Evolutionary conservation across 2,113 vertebrate genomes (phyloP).

Genomic region (Harpagus bidentatus): DNA sequence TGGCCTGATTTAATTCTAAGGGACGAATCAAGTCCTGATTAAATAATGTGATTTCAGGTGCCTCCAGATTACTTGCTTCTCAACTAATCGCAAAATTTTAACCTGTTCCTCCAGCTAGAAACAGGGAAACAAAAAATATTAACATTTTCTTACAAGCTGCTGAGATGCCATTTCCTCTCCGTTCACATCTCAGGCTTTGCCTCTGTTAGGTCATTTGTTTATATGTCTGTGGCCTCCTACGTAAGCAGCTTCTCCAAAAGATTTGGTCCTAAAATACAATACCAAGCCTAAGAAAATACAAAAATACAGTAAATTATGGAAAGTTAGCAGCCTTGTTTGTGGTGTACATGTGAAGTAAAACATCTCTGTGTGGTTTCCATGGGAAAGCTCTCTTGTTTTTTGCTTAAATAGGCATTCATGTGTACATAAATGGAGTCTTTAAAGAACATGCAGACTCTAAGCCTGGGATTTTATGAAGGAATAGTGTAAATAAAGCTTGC

Average conservation of each 20-base stretch:
- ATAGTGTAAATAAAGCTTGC: constrained; percentile 67
- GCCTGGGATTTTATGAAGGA: constrained; percentile 61
- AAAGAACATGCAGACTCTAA: constrained; percentile 49
- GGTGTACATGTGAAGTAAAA: constrained; percentile 69
- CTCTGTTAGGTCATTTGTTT: constrained; percentile 51
- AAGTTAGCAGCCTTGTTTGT: constrained; percentile 67
- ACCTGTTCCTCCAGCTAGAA: constrained; percentile 3
- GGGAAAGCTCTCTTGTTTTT: constrained; percentile 67
- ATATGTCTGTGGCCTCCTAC: background rate
- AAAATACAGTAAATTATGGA: constrained; percentile 44
- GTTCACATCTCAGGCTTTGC: background rate
- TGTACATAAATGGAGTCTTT: constrained; percentile 65
- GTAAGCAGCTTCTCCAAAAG: constrained; percentile 31
- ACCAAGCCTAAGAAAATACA: constrained; percentile 30
- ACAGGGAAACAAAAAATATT: background rate
- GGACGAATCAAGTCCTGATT: background rate
- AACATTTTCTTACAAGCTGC: background rate
- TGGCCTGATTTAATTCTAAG: constrained; percentile 15
- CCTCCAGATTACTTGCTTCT: background rate
- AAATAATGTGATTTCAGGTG: background rate
- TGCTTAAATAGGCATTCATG: constrained; percentile 65
- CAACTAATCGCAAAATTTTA: background rate
- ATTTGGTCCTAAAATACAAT: constrained; percentile 43
- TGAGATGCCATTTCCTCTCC: background rate
- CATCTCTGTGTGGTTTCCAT: constrained; percentile 74